phyloP scores from a whole-genome alignment of 2,888 invertebrate species.

The Plebejus melissa region DNA sequence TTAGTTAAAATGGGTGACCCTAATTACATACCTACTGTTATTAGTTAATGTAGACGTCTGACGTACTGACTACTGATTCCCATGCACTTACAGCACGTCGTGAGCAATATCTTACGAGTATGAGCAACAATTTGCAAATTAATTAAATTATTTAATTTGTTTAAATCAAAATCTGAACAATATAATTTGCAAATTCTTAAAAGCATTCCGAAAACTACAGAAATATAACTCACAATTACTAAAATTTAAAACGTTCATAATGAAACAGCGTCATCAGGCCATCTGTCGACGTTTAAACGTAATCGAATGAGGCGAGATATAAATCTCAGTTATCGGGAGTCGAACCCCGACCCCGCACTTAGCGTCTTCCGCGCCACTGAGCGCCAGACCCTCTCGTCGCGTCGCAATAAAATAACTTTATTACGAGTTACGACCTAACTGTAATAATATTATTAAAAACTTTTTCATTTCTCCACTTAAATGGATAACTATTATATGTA shows the following conservation, averaged over 20 bases:
- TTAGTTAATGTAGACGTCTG: too few relatives aligned
- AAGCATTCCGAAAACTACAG: background rate
- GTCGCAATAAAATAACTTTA: slow-evolving; percentile 26
- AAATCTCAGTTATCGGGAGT: slow-evolving; percentile 38
- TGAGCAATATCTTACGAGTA: too few relatives aligned
- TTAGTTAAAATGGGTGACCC: too few relatives aligned
- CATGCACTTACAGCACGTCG: too few relatives aligned
- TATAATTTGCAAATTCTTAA: background rate
- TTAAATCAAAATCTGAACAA: background rate
- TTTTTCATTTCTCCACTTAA: slow-evolving; percentile 19
- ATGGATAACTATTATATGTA: background rate
- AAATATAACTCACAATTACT: slow-evolving; percentile 20
- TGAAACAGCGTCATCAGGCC: slow-evolving; percentile 36
- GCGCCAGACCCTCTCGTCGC: slow-evolving; percentile 9
- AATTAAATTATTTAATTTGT: too few relatives aligned
- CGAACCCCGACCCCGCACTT: slow-evolving; percentile 29
- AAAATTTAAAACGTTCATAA: slow-evolving; percentile 26
- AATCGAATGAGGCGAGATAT: slow-evolving; percentile 41
- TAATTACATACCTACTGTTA: too few relatives aligned
- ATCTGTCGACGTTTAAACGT: slow-evolving; percentile 37
- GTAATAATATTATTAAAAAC: slow-evolving; percentile 23
- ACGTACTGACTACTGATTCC: too few relatives aligned
- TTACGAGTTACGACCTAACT: background rate
- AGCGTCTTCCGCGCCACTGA: slow-evolving; percentile 19
- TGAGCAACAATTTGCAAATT: too few relatives aligned